phyloP scores from a whole-genome alignment of 2,888 invertebrate species.

The Pristionchus exspectatus region DNA sequence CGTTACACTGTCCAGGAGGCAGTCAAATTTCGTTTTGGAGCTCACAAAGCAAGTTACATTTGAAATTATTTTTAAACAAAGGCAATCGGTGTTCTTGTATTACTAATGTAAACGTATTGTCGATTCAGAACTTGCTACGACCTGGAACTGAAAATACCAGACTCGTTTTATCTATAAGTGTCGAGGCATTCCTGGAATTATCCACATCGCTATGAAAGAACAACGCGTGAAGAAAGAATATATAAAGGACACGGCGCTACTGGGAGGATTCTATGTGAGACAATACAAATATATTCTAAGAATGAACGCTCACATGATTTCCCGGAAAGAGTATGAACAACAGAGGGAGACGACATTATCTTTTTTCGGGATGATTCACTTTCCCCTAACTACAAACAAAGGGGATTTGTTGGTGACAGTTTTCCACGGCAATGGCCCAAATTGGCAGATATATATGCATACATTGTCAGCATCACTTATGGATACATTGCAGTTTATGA shows the following conservation, averaged over 20 bases:
- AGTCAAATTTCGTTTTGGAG: background rate
- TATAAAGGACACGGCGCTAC: slow-evolving; percentile 30
- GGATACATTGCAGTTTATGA: slow-evolving; percentile 37
- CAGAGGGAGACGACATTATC: too few relatives aligned
- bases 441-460: background rate
- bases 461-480: background rate
- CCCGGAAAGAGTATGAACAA: too few relatives aligned
- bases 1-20: background rate
- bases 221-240: background rate
- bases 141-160: slow-evolving; percentile 4
- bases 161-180: slow-evolving; percentile 16
- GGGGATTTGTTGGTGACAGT: too few relatives aligned
- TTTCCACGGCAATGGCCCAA: too few relatives aligned
- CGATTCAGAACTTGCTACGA: slow-evolving; percentile 3
- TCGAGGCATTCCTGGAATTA: slow-evolving; percentile 46
- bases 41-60: background rate
- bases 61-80: background rate
- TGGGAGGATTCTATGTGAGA: slow-evolving; percentile 47
- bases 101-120: background rate
- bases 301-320: too few relatives aligned
- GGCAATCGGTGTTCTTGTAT: background rate
- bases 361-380: too few relatives aligned
- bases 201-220: slow-evolving; percentile 29
- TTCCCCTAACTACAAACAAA: too few relatives aligned
- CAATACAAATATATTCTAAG: background rate